Evolutionary conservation across 2,113 vertebrate species (phyloP).

Genomic region (Cariama cristata): DNA sequence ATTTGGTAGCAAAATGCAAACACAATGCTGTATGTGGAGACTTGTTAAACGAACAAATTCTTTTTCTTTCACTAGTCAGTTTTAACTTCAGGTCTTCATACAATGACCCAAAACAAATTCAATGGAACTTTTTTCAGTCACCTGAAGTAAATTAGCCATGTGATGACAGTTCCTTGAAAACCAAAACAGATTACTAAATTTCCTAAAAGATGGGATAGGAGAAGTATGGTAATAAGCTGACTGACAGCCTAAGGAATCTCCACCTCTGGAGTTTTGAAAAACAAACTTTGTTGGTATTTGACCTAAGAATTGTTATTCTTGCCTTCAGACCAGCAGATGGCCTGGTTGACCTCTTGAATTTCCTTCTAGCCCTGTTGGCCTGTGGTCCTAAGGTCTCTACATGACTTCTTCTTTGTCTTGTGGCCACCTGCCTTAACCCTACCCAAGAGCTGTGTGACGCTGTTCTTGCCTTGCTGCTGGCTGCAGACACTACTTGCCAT

Average conservation of each 20-base stretch:
- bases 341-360: background rate
- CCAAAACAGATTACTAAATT: background rate
- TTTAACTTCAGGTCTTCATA: background rate
- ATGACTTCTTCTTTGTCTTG: background rate
- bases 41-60: background rate
- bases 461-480: background rate
- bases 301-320: background rate
- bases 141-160: background rate
- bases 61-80: background rate
- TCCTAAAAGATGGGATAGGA: background rate
- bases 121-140: background rate
- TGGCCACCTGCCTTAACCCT: background rate
- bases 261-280: background rate
- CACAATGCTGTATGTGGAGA: fast-evolving
- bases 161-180: background rate
- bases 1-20: background rate
- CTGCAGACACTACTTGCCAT: too few relatives aligned
- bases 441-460: background rate
- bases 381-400: background rate
- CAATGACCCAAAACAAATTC: background rate
- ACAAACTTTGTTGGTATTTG: background rate
- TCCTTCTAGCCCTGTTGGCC: background rate
- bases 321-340: background rate
- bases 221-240: background rate
- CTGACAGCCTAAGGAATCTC: background rate